phyloP scores from a whole-genome alignment of 2,888 invertebrate genomes.

The Cataglyphis altisquamis region DNA sequence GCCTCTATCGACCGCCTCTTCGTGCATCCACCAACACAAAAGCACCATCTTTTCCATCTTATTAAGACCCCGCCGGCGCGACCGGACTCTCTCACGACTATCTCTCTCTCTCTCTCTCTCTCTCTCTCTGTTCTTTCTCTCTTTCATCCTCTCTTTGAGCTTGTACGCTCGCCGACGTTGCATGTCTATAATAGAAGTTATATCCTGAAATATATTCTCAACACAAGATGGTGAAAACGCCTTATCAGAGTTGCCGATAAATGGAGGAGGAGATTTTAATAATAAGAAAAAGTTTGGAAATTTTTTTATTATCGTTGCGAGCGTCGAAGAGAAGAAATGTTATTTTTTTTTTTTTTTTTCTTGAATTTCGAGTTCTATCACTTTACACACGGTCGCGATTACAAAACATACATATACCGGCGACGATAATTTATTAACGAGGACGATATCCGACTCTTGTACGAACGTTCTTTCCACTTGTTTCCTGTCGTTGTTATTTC shows the following conservation, averaged over 20 bases:
- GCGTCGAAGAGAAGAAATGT: neutral
- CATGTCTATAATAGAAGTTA: constrained; percentile 48
- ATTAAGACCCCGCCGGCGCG: constrained; percentile 75
- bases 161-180: constrained; percentile 58
- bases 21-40: constrained; percentile 72
- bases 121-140: neutral
- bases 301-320: too few relatives aligned
- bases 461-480: constrained; percentile 5
- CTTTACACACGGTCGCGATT: neutral
- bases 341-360: neutral
- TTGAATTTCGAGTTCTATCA: neutral
- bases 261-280: neutral
- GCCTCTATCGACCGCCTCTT: constrained; percentile 73
- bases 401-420: neutral
- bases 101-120: constrained; percentile 53
- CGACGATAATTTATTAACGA: constrained; percentile 29
- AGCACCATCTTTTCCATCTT: constrained; percentile 76
- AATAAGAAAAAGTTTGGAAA: neutral
- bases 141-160: constrained; percentile 55
- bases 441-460: constrained; percentile 17
- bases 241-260: neutral
- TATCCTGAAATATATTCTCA: constrained; percentile 15
- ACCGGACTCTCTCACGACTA: constrained; percentile 74
- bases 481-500: constrained; percentile 41
- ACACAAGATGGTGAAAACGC: neutral